These are phyloP conservation scores for Athene cunicularia DNA, from an alignment of 2,113 vertebrate genomes.

Conservation along the genomic window DNA sequence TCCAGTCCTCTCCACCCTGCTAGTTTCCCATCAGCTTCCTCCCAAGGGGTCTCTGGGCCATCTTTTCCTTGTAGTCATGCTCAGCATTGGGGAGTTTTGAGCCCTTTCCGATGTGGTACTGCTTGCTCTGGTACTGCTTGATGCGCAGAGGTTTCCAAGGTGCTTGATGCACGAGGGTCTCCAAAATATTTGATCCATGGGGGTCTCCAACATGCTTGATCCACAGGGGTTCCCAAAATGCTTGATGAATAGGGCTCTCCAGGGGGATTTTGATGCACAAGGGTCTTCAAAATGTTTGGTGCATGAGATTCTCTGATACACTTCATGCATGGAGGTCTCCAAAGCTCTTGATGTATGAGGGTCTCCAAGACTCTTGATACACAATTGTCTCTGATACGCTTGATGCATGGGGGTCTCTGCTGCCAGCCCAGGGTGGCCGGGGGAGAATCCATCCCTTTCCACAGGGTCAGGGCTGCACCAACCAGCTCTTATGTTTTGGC, in stretches of 20 bases:
- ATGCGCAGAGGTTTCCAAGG: background rate
- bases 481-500: background rate
- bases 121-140: background rate
- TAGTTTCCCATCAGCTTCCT: background rate
- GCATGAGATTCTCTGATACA: fast-evolving
- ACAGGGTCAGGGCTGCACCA: background rate
- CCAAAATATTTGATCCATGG: too few species aligned
- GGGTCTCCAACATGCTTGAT: background rate
- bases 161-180: background rate
- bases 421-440: fast-evolving
- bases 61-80: background rate
- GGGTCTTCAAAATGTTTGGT: fast-evolving
- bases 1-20: background rate
- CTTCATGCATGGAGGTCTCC: fast-evolving
- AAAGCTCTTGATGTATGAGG: fast-evolving
- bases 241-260: too few species aligned
- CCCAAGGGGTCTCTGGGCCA: fast-evolving
- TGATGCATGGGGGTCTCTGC: background rate
- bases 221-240: fast-evolving
- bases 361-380: background rate
- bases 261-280: fast-evolving
- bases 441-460: background rate
- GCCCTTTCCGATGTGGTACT: background rate
- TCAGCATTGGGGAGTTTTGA: background rate
- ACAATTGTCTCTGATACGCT: fast-evolving